A percentile compares a stretch with the other conserved stretches of the same genome.
These are phyloP conservation scores for Ptiloglossa arizonensis DNA, from an alignment of 1,140 invertebrate species.

Conservation along the genomic window DNA sequence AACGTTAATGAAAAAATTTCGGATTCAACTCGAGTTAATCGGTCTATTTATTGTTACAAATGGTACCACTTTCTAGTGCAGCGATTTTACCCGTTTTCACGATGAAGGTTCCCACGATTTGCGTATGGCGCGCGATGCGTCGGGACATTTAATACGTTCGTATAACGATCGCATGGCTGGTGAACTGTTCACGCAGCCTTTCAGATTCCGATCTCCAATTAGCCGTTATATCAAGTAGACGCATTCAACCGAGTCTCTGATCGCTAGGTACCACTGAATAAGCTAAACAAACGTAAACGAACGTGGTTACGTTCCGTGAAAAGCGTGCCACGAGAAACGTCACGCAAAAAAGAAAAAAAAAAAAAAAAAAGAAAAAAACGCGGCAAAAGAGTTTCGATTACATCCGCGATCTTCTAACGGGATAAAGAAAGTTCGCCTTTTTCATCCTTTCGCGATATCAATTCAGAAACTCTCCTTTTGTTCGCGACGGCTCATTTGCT, in stretches of 20 bases:
- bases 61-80: background rate
- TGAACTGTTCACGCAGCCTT: constrained; percentile 7
- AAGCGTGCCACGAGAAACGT: background rate
- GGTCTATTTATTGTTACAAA: background rate
- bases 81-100: background rate
- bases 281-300: background rate
- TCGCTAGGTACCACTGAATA: background rate
- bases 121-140: background rate
- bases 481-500: background rate
- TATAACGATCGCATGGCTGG: constrained; percentile 11
- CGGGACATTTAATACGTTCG: background rate
- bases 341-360: no score
- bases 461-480: constrained; percentile 3
- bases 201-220: constrained; percentile 78
- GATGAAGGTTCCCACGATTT: background rate
- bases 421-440: background rate
- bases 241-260: constrained; percentile 39
- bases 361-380: no score
- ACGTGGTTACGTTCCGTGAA: background rate
- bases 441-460: background rate
- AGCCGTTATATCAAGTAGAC: constrained; percentile 77
- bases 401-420: background rate
- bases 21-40: background rate
- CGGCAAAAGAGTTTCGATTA: background rate
- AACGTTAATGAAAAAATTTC: no score